Conservation (phyloP, 2,113 vertebrate genomes). For the Gopherus flavomarginatus region DNA sequence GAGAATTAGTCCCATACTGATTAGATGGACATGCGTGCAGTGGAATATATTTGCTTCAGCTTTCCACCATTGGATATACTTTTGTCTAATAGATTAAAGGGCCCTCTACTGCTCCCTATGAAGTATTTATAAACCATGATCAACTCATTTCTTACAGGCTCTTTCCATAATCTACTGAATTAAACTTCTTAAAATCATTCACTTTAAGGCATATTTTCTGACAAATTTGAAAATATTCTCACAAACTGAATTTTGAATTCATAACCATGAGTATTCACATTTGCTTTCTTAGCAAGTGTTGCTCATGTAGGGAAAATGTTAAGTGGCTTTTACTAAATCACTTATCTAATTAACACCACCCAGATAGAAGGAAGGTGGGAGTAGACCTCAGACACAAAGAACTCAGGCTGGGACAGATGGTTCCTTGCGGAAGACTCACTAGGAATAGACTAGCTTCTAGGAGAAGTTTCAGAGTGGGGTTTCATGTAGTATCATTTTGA, state of each 20-base stretch:
- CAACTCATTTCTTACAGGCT: background rate
- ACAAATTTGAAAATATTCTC: background rate
- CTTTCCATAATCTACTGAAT: background rate
- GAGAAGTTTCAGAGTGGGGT: background rate
- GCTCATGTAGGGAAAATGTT: background rate
- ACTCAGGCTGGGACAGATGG: background rate
- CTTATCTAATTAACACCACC: background rate
- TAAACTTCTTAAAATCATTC: background rate
- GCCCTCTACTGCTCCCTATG: background rate
- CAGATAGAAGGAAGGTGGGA: background rate
- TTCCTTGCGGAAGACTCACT: background rate
- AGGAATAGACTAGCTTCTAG: background rate
- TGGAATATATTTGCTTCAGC: background rate
- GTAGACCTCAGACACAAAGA: background rate
- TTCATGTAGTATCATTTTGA: background rate
- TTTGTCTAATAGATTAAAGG: background rate
- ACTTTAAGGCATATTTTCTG: background rate
- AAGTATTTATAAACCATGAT: background rate
- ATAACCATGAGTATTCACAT: background rate
- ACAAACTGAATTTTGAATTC: background rate
- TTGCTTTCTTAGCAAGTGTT: background rate
- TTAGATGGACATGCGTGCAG: background rate
- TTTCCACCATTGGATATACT: background rate
- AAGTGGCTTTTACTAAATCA: background rate
- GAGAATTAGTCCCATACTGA: background rate